Evolutionary conservation across 53 echinoderm and acorn worm genomes (phyloP).

Genomic region (Hippasteria phrygiana): DNA sequence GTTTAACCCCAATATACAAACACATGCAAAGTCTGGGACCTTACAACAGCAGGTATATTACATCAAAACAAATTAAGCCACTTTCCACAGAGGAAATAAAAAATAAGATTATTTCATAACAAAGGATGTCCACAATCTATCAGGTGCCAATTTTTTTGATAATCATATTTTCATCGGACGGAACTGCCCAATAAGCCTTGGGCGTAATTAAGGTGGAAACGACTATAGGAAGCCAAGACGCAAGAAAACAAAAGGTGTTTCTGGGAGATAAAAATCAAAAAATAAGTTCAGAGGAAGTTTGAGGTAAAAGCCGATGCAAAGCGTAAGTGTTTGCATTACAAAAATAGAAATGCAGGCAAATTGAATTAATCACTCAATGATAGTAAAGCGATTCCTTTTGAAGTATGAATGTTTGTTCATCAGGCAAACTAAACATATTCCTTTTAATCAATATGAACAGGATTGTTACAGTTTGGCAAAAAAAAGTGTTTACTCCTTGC

Average conservation of each 20-base stretch:
- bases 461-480: no score
- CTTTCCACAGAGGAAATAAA: slow-evolving; percentile 42
- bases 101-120: slow-evolving; percentile 54
- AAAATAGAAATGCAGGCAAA: background rate
- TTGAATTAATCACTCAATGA: background rate
- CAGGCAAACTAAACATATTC: no score
- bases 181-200: slow-evolving; percentile 38
- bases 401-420: no score
- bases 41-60: no score
- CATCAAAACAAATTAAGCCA: slow-evolving; percentile 46
- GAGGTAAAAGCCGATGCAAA: no score
- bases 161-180: slow-evolving; percentile 48
- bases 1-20: no score
- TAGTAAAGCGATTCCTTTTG: no score
- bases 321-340: no score
- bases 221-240: background rate
- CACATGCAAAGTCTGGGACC: no score
- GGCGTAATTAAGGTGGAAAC: slow-evolving; percentile 47
- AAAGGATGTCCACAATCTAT: slow-evolving; percentile 58
- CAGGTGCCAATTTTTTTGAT: slow-evolving; percentile 39
- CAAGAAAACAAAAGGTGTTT: slow-evolving; percentile 66
- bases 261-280: slow-evolving; percentile 37
- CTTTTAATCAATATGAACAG: no score
- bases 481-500: no score
- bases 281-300: background rate